Base-by-base conservation (phyloP, 2,797 vertebrate species). In the Pangasius larnaudii region DNA sequence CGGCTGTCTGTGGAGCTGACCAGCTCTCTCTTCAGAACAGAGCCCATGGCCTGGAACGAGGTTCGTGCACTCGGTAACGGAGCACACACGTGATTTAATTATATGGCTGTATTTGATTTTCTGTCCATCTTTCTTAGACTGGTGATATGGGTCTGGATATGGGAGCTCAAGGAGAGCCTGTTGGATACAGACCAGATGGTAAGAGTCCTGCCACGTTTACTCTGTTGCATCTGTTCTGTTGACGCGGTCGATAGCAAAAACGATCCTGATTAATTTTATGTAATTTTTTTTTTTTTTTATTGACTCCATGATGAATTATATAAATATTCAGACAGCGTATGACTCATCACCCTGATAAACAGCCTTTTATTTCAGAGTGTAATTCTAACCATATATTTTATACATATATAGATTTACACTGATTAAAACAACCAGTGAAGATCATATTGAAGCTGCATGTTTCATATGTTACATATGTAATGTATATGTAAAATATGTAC, bases 1-100 rank as follows among this genome's bases (percentile, higher is more conserved):
- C 96, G 98, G 53, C 96, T 99, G 80, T 99, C 98, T 0, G 98
- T 99, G 86, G 98, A 99, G 90, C 94, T 99, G 91, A 99, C 98
- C 85, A 99, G 98, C 93, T 99, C 98, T 88, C 96, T 99, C 91
- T 99, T 99, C 95, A 97, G 98, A 93, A 99, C 98, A 0, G 98
- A 99, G 94, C 98, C 98, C 0, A 98, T 99, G 98, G 96, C 98
- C 89, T 99, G 98, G 98, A 99, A 99, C 0, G 98, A 99, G 96
- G 98, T 99, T 93, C 0, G 18, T 18, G 10, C 36, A 14, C 56
- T 0, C 6, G 2, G 67, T 11, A 46, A 77, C 2, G 30, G 0
- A 51, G 24, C 0, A 2, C 36, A 78, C 51, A 24, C 0, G 1
- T 3, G 30, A 51, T 59, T 46, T n/a, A 5, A 58, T 78, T 46